Evolutionary conservation across 2,888 invertebrate genomes (phyloP), one percentile per base, ranked within the genome.

Genomic region (Ariolimax columbianus): DNA sequence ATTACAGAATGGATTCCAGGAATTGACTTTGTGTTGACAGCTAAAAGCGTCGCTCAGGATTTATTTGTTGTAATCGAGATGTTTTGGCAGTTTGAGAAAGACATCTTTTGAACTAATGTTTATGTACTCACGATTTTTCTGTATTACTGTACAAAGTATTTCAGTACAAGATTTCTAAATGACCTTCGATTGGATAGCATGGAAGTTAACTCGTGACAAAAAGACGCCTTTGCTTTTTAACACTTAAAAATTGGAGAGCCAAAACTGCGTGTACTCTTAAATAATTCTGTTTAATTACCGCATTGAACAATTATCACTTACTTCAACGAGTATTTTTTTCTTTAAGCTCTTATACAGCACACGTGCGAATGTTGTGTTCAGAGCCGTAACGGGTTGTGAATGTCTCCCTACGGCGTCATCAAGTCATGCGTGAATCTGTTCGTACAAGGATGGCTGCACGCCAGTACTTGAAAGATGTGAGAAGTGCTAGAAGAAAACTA

Each of bases 301-400:
- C 40, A 40, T 40, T 30, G 40, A 72, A 72, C 40, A 40, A 72
- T 72, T 72, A 38, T 40, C 40, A 40, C 72, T 72, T 72, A 72
- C 40, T 38, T 26, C 17, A 72, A 40, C 40, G 17, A 63, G 19
- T 72, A 6, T 38, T 72, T 38, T 36, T 70, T 36, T 23, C 40
- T 72, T 40, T 7, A 40, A 72, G 23, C 40, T 40, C 26, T 72
- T 72, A 4, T 19, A 30, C 40, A 40, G 72, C 72, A 17, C 72
- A 72, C 72, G 72, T 40, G 72, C 40, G 40, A 72, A 40, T 72
- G n/a, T 40, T 38, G 72, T 72, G 38, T 38, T 72, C 38, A 72
- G 17, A 72, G n/a, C 40, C 72, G 72, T 72, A 40, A 38, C 72
- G 40, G 26, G 40, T 72, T 30, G 38, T 38, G 38, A 40, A 72